These are phyloP conservation scores for Yponomeuta malinellus DNA, from an alignment of 2,888 invertebrate species.

Conservation along the genomic window DNA sequence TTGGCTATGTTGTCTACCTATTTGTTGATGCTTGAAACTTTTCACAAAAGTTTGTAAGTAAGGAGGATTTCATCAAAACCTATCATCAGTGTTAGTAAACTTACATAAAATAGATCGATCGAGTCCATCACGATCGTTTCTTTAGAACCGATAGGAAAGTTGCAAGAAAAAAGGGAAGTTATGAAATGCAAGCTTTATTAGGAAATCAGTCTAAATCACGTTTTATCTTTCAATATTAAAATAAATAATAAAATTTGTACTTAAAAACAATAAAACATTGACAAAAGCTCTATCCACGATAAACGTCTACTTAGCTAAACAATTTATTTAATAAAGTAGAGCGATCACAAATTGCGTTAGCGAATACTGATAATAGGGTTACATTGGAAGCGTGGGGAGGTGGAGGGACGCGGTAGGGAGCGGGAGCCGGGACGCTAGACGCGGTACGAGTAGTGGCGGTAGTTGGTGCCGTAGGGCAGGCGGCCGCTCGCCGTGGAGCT, in stretches of 20 bases:
- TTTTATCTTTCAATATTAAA: slow-evolving; percentile 18
- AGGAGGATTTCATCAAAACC: slow-evolving; percentile 10
- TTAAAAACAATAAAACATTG: slow-evolving; percentile 32
- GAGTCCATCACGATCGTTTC: slow-evolving; percentile 55
- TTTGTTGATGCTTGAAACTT: not conserved
- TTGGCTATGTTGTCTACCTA: not conserved
- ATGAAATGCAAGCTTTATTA: slow-evolving; percentile 72
- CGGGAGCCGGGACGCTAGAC: slow-evolving; percentile 76
- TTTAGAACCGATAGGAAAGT: slow-evolving; percentile 26
- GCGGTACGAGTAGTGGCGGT: slow-evolving; percentile 91
- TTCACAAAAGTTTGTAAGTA: not conserved
- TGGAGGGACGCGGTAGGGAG: slow-evolving; percentile 26
- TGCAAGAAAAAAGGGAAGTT: not conserved
- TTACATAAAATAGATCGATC: slow-evolving; percentile 34
- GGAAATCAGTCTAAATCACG: slow-evolving; percentile 68
- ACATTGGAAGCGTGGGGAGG: slow-evolving; percentile 30
- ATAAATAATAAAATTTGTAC: slow-evolving; percentile 44
- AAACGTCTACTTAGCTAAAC: slow-evolving; percentile 51
- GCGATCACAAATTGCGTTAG: slow-evolving; percentile 61
- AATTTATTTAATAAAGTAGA: slow-evolving; percentile 46
- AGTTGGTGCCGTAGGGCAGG: slow-evolving; percentile 87
- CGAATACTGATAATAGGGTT: slow-evolving; percentile 65
- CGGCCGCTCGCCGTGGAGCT: slow-evolving; percentile 86
- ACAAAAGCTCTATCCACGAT: slow-evolving; percentile 50
- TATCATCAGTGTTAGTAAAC: slow-evolving; percentile 41